phyloP scores from a whole-genome alignment of 2,888 invertebrate genomes.

The Copidosoma aretas region DNA sequence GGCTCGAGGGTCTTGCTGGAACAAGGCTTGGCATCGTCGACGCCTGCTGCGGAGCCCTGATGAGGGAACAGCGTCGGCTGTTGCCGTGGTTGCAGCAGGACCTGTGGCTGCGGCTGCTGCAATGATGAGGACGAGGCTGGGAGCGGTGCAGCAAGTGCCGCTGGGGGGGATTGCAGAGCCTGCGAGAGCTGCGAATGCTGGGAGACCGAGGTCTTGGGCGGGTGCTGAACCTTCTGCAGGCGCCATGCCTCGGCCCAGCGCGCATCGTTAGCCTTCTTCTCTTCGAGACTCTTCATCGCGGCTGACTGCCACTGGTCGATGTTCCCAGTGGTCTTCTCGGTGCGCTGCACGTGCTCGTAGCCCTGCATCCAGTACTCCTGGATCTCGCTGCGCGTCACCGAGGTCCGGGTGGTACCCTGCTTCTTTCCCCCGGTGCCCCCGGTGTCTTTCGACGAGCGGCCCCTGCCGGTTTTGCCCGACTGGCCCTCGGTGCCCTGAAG shows the following conservation, averaged over 20 bases:
- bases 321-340: slow-evolving; percentile 52
- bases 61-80: not conserved
- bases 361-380: slow-evolving; percentile 46
- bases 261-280: slow-evolving; percentile 41
- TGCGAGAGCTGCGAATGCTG: not conserved
- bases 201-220: not conserved
- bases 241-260: slow-evolving; percentile 34
- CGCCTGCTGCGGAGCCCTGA: not conserved
- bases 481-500: slow-evolving; percentile 47
- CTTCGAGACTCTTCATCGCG: slow-evolving; percentile 42
- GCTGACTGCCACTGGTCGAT: slow-evolving; percentile 57
- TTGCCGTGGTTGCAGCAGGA: not conserved
- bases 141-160: slow-evolving; percentile 2
- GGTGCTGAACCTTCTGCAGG: slow-evolving; percentile 30
- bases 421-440: slow-evolving; percentile 38
- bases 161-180: not conserved
- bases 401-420: slow-evolving; percentile 29
- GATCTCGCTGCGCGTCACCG: slow-evolving; percentile 42
- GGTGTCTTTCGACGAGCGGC: slow-evolving; percentile 22
- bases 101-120: not conserved
- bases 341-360: slow-evolving; percentile 43
- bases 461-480: slow-evolving; percentile 34
- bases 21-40: slow-evolving; percentile 57
- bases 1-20: slow-evolving; percentile 60
- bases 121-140: not conserved